phyloP scores from a whole-genome alignment of 92 coral and sea anemone species.

The Heliopora coerulea region DNA sequence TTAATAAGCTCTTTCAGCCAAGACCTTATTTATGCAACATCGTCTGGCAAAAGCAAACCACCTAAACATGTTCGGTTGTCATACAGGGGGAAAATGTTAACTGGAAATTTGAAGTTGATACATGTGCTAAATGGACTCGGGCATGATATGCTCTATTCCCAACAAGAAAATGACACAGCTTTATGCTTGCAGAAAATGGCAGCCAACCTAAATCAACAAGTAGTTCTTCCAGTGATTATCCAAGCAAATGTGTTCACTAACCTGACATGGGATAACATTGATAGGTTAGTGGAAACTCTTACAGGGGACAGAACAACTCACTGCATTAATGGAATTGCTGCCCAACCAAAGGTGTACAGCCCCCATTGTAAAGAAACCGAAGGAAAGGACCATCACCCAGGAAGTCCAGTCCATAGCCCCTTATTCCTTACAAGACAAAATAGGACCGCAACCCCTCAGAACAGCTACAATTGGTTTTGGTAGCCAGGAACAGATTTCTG shows the following conservation, averaged over 20 bases:
- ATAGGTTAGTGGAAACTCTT: slow-evolving; percentile 59
- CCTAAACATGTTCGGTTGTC: slow-evolving; percentile 54
- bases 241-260: slow-evolving; percentile 49
- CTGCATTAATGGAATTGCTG: slow-evolving; percentile 43
- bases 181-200: slow-evolving; percentile 61
- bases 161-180: slow-evolving; percentile 68
- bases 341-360: slow-evolving; percentile 57
- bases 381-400: slow-evolving; percentile 43
- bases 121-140: slow-evolving; percentile 54
- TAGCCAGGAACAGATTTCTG: slow-evolving; percentile 15
- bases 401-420: slow-evolving; percentile 9
- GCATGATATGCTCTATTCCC: slow-evolving; percentile 55
- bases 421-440: slow-evolving; percentile 56
- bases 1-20: slow-evolving; percentile 44
- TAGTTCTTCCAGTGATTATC: slow-evolving; percentile 46
- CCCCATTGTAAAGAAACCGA: slow-evolving; percentile 22
- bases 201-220: slow-evolving; percentile 20
- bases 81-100: slow-evolving; percentile 53
- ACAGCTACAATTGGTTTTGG: not conserved
- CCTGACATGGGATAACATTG: slow-evolving; percentile 60
- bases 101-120: slow-evolving; percentile 56
- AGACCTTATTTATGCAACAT: slow-evolving; percentile 47
- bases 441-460: slow-evolving; percentile 44
- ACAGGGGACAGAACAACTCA: slow-evolving; percentile 52
- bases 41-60: slow-evolving; percentile 48